Conservation (phyloP, 1,140 invertebrate species). For the Capitella teleta region DNA sequence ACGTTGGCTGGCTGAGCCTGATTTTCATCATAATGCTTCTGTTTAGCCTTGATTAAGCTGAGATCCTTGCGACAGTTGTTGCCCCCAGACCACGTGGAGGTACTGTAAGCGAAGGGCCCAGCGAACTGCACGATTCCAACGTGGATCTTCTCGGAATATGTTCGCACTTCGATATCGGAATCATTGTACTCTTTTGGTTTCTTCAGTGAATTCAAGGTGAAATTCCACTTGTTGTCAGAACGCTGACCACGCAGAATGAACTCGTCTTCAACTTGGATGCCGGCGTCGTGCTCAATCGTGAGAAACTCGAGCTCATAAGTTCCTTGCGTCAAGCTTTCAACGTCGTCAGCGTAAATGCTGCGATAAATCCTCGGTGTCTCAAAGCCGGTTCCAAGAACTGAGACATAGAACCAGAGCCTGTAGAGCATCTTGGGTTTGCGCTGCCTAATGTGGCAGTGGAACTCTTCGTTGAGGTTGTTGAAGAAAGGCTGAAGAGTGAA, state of each 20-base stretch:
- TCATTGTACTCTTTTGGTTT: slow-evolving; percentile 13
- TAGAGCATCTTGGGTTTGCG: slow-evolving; percentile 21
- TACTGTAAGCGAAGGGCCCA: slow-evolving; percentile 28
- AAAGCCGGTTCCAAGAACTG: slow-evolving; percentile 18
- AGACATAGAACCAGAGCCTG: slow-evolving; percentile 23
- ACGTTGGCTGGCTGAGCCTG: neutral
- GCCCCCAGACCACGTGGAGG: slow-evolving; percentile 19
- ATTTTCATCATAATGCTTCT: slow-evolving; percentile 15
- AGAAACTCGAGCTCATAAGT: slow-evolving; percentile 16
- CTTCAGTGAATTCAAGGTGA: slow-evolving; percentile 19
- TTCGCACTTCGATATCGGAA: slow-evolving; percentile 9
- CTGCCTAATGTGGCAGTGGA: slow-evolving; percentile 25
- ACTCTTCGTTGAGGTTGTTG: slow-evolving; percentile 15
- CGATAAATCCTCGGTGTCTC: slow-evolving; percentile 14
- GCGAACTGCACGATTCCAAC: slow-evolving; percentile 24
- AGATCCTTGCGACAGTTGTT: slow-evolving; percentile 26
- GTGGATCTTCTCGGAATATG: slow-evolving; percentile 11
- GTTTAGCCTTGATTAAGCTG: slow-evolving; percentile 21
- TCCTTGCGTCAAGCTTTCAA: slow-evolving; percentile 14
- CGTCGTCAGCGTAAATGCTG: slow-evolving; percentile 13
- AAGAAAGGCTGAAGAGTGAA: slow-evolving; percentile 26
- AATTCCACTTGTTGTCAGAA: slow-evolving; percentile 13
- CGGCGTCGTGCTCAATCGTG: slow-evolving; percentile 18
- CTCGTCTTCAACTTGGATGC: slow-evolving; percentile 18
- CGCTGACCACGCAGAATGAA: slow-evolving; percentile 19